These are phyloP conservation scores for Charina bottae DNA, from an alignment of 2,113 vertebrate species.

Conservation along the genomic window DNA sequence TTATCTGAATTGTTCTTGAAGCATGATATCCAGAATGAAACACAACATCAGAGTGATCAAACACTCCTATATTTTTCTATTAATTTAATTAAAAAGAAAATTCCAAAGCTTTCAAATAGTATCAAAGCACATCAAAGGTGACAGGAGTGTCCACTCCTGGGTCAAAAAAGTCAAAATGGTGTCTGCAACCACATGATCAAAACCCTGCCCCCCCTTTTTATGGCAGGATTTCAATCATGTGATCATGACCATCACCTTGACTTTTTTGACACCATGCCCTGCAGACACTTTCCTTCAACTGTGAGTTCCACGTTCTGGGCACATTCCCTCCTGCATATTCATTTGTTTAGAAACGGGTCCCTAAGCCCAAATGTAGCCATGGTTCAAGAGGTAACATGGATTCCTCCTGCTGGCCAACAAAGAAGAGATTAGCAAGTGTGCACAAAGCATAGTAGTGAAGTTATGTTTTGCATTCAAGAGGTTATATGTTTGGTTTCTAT, in stretches of 20 bases:
- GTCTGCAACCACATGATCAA: background rate
- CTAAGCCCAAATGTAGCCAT: background rate
- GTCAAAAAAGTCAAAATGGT: background rate
- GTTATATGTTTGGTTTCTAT: background rate
- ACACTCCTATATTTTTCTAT: background rate
- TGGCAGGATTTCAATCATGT: background rate
- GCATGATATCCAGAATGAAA: background rate
- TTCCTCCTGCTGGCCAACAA: background rate
- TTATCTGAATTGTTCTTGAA: background rate
- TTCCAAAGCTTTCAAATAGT: background rate
- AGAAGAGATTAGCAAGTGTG: background rate
- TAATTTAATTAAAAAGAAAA: background rate
- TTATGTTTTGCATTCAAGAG: background rate
- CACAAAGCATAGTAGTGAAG: background rate
- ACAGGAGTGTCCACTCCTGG: background rate
- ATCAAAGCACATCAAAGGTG: background rate
- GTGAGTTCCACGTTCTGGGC: background rate
- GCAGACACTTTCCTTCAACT: background rate
- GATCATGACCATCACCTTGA: background rate
- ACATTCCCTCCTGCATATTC: background rate
- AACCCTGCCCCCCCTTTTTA: background rate
- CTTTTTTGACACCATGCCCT: background rate
- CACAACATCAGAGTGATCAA: background rate
- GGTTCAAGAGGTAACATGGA: background rate
- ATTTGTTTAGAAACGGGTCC: background rate